Conservation (phyloP, 2,113 vertebrate genomes). For the Vidua macroura region DNA sequence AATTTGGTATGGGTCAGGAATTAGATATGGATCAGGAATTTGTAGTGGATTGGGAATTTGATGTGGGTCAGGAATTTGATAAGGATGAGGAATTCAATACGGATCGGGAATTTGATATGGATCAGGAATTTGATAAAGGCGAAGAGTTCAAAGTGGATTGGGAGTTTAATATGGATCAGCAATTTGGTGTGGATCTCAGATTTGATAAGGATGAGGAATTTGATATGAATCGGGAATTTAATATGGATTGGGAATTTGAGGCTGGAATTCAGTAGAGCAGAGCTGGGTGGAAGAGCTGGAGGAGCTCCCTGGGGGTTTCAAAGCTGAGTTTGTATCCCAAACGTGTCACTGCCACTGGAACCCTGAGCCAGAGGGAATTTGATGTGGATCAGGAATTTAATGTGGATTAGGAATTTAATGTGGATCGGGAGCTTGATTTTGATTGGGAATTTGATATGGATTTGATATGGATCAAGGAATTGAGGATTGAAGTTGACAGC, state of each 20-base stretch:
- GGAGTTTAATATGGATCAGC: background rate
- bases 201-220: rapidly evolving
- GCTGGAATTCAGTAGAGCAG: background rate
- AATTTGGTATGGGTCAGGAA: background rate
- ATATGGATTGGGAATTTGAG: no score
- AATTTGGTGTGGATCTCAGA: background rate
- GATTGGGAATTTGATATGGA: background rate
- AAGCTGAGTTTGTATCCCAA: background rate
- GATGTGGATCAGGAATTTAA: rapidly evolving
- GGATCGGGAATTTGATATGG: background rate
- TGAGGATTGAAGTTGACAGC: background rate
- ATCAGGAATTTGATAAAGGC: background rate
- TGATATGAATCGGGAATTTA: rapidly evolving
- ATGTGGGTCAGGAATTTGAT: rapidly evolving
- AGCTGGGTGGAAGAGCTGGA: background rate
- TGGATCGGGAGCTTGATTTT: rapidly evolving
- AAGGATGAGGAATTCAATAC: rapidly evolving
- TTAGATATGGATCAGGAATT: background rate
- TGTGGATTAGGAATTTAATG: no score
- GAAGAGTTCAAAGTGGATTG: background rate
- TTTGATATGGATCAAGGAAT: rapidly evolving
- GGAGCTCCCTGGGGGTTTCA: background rate
- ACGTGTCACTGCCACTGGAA: background rate
- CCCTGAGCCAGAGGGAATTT: background rate
- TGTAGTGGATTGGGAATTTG: background rate